Evolutionary conservation across 2,797 vertebrate genomes (phyloP), one percentile per base, ranked within the genome.

Genomic region (Anguilla megastoma): DNA sequence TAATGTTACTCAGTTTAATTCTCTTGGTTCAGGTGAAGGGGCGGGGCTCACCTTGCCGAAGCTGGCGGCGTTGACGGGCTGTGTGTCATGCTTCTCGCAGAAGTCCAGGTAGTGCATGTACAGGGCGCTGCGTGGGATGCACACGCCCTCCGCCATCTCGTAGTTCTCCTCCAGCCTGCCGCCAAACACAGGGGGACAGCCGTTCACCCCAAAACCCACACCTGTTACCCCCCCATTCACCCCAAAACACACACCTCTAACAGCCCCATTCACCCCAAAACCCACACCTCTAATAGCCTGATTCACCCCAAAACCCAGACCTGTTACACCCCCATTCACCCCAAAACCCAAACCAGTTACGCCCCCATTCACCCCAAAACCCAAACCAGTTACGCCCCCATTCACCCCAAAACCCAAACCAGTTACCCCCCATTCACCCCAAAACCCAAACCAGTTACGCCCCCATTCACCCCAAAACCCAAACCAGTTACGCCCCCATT

Each of bases 81-180:
- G 99, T 0, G 98, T 98, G 92, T 99, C 99, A 0, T 99, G 98
- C 94, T 99, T 99, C 94, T 99, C 99, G 7, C 98, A 98, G 95
- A 99, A 99, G 94, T 99, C 99, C 91, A 99, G 95, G 94, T 99
- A 99, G 91, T 99, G 99, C 99, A 99, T 99, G 94, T 99, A 99
- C 88, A 99, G 97, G 87, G 98, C 98, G 7, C 98, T 99, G 88
- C 99, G 96, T 48, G 99, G 99, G 86, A 99, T 99, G 90, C 99
- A 99, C 86, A 99, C 99, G 0, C 99, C 99, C 95, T 99, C 99
- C 0, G 98, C 98, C 74, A 99, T 99, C 94, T 99, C 99, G 18
- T 99, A 99, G 94, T 99, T 99, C 93, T 99, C 98, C 92, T 99
- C 98, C 95, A 99, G 93, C 99, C 99, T 99, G 95, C 5, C 88